Evolutionary conservation across 2,888 invertebrate species (phyloP), one percentile per base, ranked within the genome.

Genomic region (Drosophila dives): DNA sequence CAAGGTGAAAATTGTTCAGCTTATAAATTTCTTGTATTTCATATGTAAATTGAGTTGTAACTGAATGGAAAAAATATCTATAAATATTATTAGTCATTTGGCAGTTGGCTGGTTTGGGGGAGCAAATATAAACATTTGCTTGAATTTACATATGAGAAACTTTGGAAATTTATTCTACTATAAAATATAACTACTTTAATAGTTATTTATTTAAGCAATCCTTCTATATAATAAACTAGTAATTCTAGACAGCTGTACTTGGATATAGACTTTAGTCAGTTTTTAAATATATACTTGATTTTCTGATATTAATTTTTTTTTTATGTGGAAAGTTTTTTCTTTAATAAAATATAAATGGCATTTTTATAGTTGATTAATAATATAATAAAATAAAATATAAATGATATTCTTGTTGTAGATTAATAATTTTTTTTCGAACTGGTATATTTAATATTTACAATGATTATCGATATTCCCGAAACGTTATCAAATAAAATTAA

Each of bases 1-100:
- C 83, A 90, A 88, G 90, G 72, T 90, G 86, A 86, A 90, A 83
- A 75, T 32, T 23, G n/a, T 29, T 8, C 5, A 5, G 29, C 17
- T 7, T 6, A 34, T 55, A 74, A 70, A 51, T 72, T 62, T 34
- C 23, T 23, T 38, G 29, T 50, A 58, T 53, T 72, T 61, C 20
- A 29, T 69, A 78, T 78, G 81, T 38, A 65, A 78, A 78, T 78
- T n/a, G 60, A 23, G 3, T 26, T 36, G 20, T 34, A 40, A 64
- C 23, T 54, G 34, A 53, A 34, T 61, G 60, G 59, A 17, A 62
- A 33, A 20, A 48, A 11, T 36, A 48, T 45, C 40, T 20, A 72
- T 54, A 71, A 64, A 64, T 45, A 62, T 38, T 53, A 20, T 20
- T 49, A 36, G 26, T 42, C 12, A 50, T 12, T 12, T 2, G 49